A percentile compares a stretch with the other conserved stretches of the same genome.
Conservation (phyloP, 2,113 vertebrate species). For the Telmatochromis sp. region DNA sequence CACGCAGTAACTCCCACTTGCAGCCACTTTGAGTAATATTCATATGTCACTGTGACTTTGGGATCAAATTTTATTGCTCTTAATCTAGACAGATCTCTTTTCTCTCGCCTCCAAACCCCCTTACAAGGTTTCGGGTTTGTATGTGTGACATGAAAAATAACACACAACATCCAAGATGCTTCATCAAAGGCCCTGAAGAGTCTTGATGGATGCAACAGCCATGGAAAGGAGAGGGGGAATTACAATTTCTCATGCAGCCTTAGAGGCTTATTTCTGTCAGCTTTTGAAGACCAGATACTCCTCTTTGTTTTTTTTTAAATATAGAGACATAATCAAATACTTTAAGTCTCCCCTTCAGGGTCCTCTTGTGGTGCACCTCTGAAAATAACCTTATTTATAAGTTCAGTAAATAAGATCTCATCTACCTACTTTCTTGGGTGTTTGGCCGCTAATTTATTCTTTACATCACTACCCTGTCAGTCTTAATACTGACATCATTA, state of each 20-base stretch:
- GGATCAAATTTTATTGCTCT: conserved; percentile 20
- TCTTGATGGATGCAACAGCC: neutral
- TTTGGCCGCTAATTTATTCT: neutral
- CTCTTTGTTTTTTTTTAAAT: neutral
- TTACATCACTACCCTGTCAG: neutral
- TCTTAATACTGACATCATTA: neutral
- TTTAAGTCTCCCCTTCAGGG: neutral
- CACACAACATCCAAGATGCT: neutral
- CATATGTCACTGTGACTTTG: conserved; percentile 1
- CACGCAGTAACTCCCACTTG: neutral
- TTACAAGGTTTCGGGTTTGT: neutral
- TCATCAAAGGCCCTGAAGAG: neutral
- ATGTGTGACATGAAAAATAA: neutral
- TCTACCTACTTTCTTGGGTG: neutral
- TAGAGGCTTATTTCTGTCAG: rapidly evolving
- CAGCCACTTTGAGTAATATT: neutral
- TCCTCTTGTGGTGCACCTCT: neutral
- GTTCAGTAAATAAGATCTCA: neutral
- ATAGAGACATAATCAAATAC: neutral
- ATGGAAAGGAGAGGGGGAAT: neutral
- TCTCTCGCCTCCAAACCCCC: neutral
- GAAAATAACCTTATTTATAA: neutral
- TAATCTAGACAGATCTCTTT: conserved; percentile 4
- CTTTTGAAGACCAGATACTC: neutral
- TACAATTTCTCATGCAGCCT: neutral